A percentile compares a stretch with the other conserved stretches of the same genome.
Evolutionary conservation across 2,797 vertebrate species (phyloP).

Genomic region (Helostoma temminkii): DNA sequence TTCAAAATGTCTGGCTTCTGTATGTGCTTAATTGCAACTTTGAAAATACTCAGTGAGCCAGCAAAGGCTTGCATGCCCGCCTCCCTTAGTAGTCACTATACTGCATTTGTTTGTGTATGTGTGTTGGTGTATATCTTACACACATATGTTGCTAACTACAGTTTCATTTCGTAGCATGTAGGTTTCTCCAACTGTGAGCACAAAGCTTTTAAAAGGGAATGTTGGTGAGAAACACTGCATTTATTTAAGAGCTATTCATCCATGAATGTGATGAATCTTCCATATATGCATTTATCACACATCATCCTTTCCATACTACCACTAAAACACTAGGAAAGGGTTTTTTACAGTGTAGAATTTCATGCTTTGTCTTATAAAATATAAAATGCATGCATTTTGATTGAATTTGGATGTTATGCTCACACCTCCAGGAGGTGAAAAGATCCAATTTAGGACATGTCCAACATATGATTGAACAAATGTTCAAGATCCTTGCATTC

Average conservation of each 20-base stretch:
- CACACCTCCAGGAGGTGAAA: neutral
- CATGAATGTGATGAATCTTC: neutral
- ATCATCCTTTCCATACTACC: neutral
- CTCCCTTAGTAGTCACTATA: conserved; percentile 22
- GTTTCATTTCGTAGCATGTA: conserved; percentile 33
- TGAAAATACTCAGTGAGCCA: conserved; percentile 60
- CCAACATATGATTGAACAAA: conserved; percentile 21
- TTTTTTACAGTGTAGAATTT: neutral
- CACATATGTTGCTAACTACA: conserved; percentile 42
- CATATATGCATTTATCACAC: neutral
- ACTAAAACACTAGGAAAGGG: neutral
- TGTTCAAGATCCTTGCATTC: conserved; percentile 54
- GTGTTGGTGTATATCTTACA: conserved; percentile 5
- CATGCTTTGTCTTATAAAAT: neutral
- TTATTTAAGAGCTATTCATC: conserved; percentile 30
- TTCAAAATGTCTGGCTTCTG: conserved; percentile 75
- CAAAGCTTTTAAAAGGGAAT: neutral
- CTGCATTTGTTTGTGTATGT: conserved; percentile 3
- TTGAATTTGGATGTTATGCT: conserved; percentile 7
- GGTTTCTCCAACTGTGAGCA: conserved; percentile 6
- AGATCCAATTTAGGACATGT: conserved; percentile 23
- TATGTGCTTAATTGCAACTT: conserved; percentile 65
- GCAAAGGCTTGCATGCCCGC: conserved; percentile 27
- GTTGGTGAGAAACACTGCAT: conserved; percentile 16
- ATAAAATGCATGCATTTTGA: neutral